phyloP scores from a whole-genome alignment of 2,888 invertebrate genomes.

The Drosophila quinaria region DNA sequence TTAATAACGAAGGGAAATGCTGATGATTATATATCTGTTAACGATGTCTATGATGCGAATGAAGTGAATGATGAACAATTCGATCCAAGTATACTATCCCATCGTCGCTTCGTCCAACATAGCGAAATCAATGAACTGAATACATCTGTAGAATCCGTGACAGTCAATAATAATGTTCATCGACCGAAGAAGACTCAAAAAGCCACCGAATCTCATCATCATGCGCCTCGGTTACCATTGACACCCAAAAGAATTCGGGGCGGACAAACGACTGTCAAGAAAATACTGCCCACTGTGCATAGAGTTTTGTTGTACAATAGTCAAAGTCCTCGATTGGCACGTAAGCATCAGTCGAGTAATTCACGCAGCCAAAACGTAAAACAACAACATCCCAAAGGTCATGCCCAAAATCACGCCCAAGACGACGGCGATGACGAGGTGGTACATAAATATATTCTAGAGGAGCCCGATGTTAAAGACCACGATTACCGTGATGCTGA shows the following conservation, averaged over 20 bases:
- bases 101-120: constrained; percentile 68
- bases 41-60: constrained; percentile 42
- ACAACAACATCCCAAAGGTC: constrained; percentile 50
- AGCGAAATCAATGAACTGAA: constrained; percentile 58
- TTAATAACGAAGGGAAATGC: constrained; percentile 15
- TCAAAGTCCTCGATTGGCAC: constrained; percentile 80
- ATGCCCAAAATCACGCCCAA: constrained; percentile 24
- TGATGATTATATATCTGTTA: constrained; percentile 40
- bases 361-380: constrained; percentile 55
- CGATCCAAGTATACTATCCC: constrained; percentile 37
- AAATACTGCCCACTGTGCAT: constrained; percentile 75
- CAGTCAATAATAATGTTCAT: constrained; percentile 41
- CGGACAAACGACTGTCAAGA: constrained; percentile 62
- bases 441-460: constrained; percentile 40
- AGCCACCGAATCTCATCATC: constrained; percentile 23
- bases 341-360: constrained; percentile 67
- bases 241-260: constrained; percentile 66
- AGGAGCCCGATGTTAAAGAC: constrained; percentile 51
- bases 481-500: constrained; percentile 52
- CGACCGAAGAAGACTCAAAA: constrained; percentile 43
- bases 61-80: constrained; percentile 38
- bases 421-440: constrained; percentile 1
- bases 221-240: constrained; percentile 59
- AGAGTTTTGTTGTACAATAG: constrained; percentile 83
- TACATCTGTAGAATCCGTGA: constrained; percentile 32